Percentiles rank a stretch among this genome's conserved stretches.
These are phyloP conservation scores for Diprion similis DNA, from an alignment of 1,140 invertebrate species.

Conservation along the genomic window DNA sequence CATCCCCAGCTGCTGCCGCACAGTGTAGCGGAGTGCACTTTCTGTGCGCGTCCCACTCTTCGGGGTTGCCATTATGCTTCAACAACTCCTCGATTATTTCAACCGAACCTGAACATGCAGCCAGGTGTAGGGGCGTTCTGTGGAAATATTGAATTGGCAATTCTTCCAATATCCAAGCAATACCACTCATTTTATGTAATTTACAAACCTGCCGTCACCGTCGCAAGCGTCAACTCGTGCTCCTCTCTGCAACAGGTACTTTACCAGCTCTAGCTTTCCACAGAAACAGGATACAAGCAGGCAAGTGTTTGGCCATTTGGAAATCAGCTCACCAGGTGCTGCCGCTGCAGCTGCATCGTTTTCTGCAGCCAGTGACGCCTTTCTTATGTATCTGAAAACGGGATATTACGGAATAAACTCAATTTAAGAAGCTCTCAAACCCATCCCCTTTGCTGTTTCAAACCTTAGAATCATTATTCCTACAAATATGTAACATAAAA, in stretches of 20 bases:
- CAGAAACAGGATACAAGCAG: conserved; percentile 50
- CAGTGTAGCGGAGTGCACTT: conserved; percentile 79
- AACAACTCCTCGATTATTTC: conserved; percentile 72
- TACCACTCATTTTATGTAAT: neutral
- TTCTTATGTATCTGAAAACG: conserved; percentile 36
- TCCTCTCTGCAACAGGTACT: conserved; percentile 43
- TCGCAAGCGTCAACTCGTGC: conserved; percentile 45
- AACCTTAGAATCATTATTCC: too few species aligned
- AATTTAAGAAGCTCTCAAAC: neutral
- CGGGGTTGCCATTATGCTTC: conserved; percentile 69
- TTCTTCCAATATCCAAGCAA: neutral
- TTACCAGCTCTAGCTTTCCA: conserved; percentile 46
- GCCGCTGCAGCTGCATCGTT: conserved; percentile 36
- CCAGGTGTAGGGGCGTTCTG: conserved; percentile 80
- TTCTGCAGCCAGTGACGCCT: conserved; percentile 37
- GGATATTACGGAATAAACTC: neutral
- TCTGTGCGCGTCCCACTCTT: conserved; percentile 70
- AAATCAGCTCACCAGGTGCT: conserved; percentile 37
- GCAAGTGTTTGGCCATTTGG: conserved; percentile 54
- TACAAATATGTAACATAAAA: conserved; percentile 2
- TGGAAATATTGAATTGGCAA: conserved; percentile 15
- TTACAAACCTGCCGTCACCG: conserved; percentile 51
- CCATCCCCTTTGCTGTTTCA: neutral
- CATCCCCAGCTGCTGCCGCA: conserved; percentile 72
- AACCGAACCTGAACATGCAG: conserved; percentile 71